phyloP scores from a whole-genome alignment of 2,113 vertebrate genomes.

The Xenopus laevis region DNA sequence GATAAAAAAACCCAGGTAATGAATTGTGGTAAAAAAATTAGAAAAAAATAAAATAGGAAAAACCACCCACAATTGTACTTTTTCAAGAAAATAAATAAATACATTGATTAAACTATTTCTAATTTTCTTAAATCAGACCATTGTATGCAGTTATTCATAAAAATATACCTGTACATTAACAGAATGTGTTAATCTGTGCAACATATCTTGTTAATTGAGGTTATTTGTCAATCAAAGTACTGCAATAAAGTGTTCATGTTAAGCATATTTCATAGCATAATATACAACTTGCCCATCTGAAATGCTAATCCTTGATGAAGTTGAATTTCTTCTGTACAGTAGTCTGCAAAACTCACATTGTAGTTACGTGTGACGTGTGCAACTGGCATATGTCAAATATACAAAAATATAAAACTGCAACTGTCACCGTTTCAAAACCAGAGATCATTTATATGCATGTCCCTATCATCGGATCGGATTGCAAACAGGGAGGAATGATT shows the following conservation, averaged over 20 bases:
- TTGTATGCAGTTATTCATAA: no score
- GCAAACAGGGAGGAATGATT: conserved; percentile 8
- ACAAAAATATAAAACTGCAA: not conserved
- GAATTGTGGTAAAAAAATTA: no score
- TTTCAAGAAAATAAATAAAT: no score
- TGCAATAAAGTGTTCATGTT: not conserved
- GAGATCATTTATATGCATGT: not conserved
- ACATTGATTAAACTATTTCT: no score
- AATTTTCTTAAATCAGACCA: no score
- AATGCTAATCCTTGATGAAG: not conserved
- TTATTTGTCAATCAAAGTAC: not conserved
- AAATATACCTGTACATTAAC: no score
- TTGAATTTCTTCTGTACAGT: not conserved
- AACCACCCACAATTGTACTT: no score
- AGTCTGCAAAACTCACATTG: not conserved
- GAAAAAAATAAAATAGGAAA: no score
- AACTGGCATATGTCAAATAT: not conserved
- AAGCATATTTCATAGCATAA: not conserved
- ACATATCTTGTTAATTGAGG: not conserved
- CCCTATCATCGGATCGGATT: not conserved
- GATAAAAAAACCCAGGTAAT: no score
- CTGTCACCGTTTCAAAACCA: not conserved
- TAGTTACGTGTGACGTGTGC: not conserved
- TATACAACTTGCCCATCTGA: not conserved
- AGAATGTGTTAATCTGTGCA: no score